Base-by-base conservation (phyloP, 2,888 invertebrate species). In the Polietes domitor region DNA sequence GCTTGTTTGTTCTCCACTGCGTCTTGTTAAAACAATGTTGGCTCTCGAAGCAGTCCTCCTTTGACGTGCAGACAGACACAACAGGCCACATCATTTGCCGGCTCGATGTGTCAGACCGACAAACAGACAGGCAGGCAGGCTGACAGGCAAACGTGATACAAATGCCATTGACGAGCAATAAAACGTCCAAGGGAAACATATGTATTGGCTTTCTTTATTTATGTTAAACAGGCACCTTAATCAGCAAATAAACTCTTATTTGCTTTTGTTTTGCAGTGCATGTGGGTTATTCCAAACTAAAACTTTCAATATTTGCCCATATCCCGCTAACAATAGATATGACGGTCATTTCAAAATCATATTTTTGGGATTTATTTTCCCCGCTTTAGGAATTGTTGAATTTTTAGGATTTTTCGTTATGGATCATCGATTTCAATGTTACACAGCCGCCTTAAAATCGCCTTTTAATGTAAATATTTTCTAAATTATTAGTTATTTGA, bases 211-310 rank as follows among this genome's bases (percentile, higher is more conserved):
- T 65, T 72, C 12, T 50, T 72, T 63, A 65, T 50, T 82, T 70
- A 73, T 80, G 79, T 83, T 83, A 55, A 71, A 71, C 71, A 68
- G 58, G 70, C 85, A 80, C 83, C 82, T 85, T 81, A 82, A 86
- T 85, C 87, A 79, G 83, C 90, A 90, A 89, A 90, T 90, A 90
- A 89, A 89, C 89, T 90, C 87, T 89, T 85, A 87, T 86, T 78
- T 63, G 26, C 37, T 68, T 43, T 17, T 15, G 12, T 65, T 41
- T 15, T 15, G 47, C n/a, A 2, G n/a, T 47, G n/a, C 6, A 2
- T 47, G 1, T 47, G 47, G 47, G n/a, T 12, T 37, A 12, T 3
- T 37, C 4, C n/a, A n/a, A n/a, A n/a, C n/a, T n/a, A n/a, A n/a
- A n/a, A n/a, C n/a, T n/a, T n/a, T n/a, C n/a, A n/a, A n/a, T n/a